phyloP scores from a whole-genome alignment of 2,113 vertebrate genomes.

The Oceanites oceanicus region DNA sequence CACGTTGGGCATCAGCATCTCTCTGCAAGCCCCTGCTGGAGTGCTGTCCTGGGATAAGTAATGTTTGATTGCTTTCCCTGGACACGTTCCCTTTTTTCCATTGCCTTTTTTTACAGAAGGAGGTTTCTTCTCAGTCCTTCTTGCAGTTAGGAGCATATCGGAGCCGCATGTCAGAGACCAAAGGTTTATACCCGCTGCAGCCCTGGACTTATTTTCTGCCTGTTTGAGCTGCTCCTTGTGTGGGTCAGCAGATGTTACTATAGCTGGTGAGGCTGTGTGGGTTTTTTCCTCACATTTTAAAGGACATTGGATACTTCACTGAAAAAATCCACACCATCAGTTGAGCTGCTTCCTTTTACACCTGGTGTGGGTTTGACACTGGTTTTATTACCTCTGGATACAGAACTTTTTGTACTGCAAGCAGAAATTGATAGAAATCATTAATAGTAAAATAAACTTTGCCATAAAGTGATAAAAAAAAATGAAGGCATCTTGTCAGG shows the following conservation, averaged over 20 bases:
- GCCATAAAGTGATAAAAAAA: background rate
- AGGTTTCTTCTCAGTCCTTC: background rate
- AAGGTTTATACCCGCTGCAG: background rate
- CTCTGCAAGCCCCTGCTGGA: background rate
- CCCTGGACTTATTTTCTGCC: background rate
- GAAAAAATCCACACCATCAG: background rate
- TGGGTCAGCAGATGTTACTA: background rate
- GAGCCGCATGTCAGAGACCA: background rate
- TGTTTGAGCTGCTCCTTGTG: background rate
- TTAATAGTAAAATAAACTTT: background rate
- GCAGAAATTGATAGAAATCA: background rate
- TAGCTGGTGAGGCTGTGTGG: background rate
- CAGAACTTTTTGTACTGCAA: background rate
- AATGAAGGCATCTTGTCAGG: background rate
- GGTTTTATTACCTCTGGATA: background rate
- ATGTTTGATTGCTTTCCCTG: background rate
- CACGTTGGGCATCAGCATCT: accelerated
- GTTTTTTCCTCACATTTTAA: background rate
- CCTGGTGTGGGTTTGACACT: accelerated
- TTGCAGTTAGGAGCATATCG: background rate
- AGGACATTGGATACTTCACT: background rate
- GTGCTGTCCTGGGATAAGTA: background rate
- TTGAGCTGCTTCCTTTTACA: background rate
- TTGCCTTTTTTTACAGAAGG: background rate
- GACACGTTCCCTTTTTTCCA: background rate